A percentile compares a stretch with the other conserved stretches of the same genome.
Conservation (phyloP, 2,888 invertebrate species). For the Alloscopus bannaensis region DNA sequence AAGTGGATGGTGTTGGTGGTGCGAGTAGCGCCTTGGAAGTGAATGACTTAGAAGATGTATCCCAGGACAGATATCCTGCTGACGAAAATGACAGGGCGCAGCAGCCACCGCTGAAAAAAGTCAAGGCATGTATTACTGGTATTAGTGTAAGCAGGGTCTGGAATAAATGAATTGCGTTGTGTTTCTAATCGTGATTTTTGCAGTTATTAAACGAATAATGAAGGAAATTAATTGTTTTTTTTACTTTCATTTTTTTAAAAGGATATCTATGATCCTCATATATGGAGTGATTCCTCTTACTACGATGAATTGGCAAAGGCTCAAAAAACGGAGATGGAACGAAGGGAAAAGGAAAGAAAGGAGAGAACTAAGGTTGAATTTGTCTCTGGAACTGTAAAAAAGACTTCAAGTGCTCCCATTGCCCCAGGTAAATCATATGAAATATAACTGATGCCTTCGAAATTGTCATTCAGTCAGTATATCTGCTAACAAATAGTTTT, state of each 20-base stretch:
- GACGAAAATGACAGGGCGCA: slow-evolving; percentile 22
- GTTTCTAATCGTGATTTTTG: neutral
- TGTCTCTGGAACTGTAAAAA: slow-evolving; percentile 84
- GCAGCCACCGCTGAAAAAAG: too few species aligned
- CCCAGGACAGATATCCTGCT: slow-evolving; percentile 32
- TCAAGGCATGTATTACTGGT: too few species aligned
- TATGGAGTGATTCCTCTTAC: slow-evolving; percentile 94
- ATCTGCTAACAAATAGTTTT: neutral
- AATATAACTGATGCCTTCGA: neutral
- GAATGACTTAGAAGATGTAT: slow-evolving; percentile 48
- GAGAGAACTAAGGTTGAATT: slow-evolving; percentile 83
- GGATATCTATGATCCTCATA: slow-evolving; percentile 92
- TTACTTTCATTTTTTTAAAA: too few species aligned
- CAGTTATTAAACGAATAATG: neutral
- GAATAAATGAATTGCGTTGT: neutral
- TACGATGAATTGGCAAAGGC: slow-evolving; percentile 94
- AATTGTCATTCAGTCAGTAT: neutral
- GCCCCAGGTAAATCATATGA: slow-evolving; percentile 73
- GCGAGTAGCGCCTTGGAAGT: slow-evolving; percentile 48
- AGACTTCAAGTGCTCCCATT: slow-evolving; percentile 77
- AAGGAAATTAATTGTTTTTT: slow-evolving; percentile 53
- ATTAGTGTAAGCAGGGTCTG: too few species aligned
- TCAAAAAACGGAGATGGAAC: slow-evolving; percentile 94
- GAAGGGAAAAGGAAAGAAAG: slow-evolving; percentile 91
- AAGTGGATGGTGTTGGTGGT: slow-evolving; percentile 53